Conservation (phyloP, 2,888 invertebrate species). For the Aleiodes leptofemur region DNA sequence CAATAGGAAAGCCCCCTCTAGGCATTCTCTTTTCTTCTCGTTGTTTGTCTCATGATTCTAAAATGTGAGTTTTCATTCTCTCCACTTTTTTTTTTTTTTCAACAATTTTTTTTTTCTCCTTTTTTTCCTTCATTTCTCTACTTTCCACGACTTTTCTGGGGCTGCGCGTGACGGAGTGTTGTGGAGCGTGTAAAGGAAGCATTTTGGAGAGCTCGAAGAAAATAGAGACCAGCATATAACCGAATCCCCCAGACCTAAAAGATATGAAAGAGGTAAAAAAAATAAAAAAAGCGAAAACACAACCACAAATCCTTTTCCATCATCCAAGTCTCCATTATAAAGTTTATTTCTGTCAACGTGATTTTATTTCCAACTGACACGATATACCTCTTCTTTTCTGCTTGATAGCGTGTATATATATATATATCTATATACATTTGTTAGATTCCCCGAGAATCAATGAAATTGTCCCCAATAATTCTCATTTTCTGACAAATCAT, state of each 20-base stretch:
- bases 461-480: too few relatives aligned
- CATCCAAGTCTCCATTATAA: slow-evolving; percentile 37
- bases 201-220: slow-evolving; percentile 32
- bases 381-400: slow-evolving; percentile 38
- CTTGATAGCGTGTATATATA: not conserved
- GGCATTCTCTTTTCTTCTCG: slow-evolving; percentile 7
- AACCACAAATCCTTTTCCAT: slow-evolving; percentile 45
- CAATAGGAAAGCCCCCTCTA: slow-evolving; percentile 19
- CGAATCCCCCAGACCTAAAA: not conserved
- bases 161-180: slow-evolving; percentile 35
- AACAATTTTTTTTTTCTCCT: not conserved
- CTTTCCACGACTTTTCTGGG: not conserved
- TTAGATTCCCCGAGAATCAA: too few relatives aligned
- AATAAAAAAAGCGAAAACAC: not conserved
- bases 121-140: not conserved
- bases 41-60: slow-evolving; percentile 18
- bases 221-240: slow-evolving; percentile 16
- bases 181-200: slow-evolving; percentile 39
- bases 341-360: slow-evolving; percentile 48
- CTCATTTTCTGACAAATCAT: too few relatives aligned
- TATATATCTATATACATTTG: too few relatives aligned
- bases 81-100: not conserved
- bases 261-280: slow-evolving; percentile 4
- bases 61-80: slow-evolving; percentile 19
- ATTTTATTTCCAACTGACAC: slow-evolving; percentile 62